Evolutionary conservation across 2,888 invertebrate genomes (phyloP).

Genomic region (Cosmia trapezina): DNA sequence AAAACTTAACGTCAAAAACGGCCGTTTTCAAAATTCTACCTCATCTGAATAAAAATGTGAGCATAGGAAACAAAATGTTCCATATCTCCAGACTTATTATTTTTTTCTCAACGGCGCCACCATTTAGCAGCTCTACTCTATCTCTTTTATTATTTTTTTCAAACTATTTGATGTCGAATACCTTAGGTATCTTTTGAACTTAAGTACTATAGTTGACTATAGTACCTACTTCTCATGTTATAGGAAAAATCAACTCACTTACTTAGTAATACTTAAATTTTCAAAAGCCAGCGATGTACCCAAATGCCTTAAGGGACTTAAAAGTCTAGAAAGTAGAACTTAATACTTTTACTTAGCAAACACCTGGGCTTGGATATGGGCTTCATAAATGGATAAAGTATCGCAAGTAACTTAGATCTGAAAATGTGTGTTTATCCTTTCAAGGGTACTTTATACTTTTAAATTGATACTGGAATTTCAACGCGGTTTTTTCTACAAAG

Average conservation of each 20-base stretch:
- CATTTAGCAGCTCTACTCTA: no score
- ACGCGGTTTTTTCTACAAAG: background rate
- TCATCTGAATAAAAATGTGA: no score
- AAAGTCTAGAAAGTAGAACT: conserved; percentile 40
- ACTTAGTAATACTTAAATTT: conserved; percentile 6
- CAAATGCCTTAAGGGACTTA: conserved; percentile 10
- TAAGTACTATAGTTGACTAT: no score
- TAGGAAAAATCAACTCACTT: background rate
- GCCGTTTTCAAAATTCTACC: no score
- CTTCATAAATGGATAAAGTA: conserved; percentile 32
- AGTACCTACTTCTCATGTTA: no score
- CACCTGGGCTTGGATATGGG: conserved; percentile 28
- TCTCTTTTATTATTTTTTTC: background rate
- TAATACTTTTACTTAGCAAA: conserved; percentile 16
- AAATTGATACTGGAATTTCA: background rate
- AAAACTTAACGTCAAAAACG: no score
- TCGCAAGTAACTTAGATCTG: background rate
- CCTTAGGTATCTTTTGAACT: background rate
- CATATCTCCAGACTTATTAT: no score
- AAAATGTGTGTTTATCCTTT: conserved; percentile 11
- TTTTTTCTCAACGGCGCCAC: no score
- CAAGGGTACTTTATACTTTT: background rate
- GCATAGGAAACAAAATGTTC: no score
- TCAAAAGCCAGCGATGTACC: background rate
- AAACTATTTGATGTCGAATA: background rate